Evolutionary conservation across 2,888 invertebrate genomes (phyloP).

Genomic region (Lasioglossum calceatum): DNA sequence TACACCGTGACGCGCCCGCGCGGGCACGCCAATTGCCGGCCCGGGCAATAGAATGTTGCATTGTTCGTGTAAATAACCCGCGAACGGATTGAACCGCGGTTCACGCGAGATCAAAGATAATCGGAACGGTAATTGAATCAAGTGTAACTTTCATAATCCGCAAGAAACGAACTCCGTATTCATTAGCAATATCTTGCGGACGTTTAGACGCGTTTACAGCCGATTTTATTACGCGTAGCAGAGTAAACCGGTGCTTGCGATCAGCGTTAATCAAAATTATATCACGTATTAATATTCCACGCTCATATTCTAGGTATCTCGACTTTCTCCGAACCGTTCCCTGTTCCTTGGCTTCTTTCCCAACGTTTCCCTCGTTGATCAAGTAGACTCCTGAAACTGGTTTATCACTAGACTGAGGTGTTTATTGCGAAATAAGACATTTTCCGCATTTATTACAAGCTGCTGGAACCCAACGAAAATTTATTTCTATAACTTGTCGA

Average conservation of each 20-base stretch:
- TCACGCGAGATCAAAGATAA: slow-evolving; percentile 21
- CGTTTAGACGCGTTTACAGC: neutral
- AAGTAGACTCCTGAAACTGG: neutral
- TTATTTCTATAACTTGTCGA: neutral
- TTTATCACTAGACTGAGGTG: neutral
- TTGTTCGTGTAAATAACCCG: slow-evolving; percentile 67
- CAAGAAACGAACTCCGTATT: neutral
- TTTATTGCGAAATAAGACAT: neutral
- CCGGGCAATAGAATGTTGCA: slow-evolving; percentile 65
- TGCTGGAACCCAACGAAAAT: neutral
- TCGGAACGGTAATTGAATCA: slow-evolving; percentile 10
- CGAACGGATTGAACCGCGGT: slow-evolving; percentile 47
- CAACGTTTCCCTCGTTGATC: neutral
- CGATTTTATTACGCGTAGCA: neutral
- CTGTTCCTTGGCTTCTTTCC: neutral
- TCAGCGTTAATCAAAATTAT: neutral
- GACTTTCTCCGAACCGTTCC: neutral
- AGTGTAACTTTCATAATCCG: slow-evolving; percentile 6
- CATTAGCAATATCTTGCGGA: neutral
- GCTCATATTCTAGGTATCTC: neutral
- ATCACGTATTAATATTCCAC: neutral
- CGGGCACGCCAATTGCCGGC: slow-evolving; percentile 40
- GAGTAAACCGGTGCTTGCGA: neutral
- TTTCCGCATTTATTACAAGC: neutral
- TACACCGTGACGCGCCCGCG: slow-evolving; percentile 15